Base-by-base conservation (phyloP, 2,888 invertebrate genomes). In the Habrosyne pyritoides region DNA sequence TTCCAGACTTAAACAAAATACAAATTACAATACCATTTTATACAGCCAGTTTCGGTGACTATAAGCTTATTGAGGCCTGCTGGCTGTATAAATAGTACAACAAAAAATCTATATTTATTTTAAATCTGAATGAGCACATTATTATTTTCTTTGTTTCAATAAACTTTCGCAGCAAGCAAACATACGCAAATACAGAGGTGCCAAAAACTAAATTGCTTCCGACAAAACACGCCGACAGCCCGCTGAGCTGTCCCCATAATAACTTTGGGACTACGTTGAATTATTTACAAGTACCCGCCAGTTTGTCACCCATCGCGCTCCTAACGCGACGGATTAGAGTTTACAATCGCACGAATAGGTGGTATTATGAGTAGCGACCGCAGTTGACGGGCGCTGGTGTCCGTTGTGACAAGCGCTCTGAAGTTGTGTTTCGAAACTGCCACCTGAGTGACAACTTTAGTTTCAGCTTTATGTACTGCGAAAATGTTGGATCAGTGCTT, bases 121-220 rank as follows among this genome's bases (percentile, higher is more conserved):
- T n/a, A n/a, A n/a, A n/a, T n/a, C n/a, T n/a, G n/a, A n/a, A n/a
- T n/a, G n/a, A n/a, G n/a, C n/a, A n/a, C 2, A 12, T 10, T 1
- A 10, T 33, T 33, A 18, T 14, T 10, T 30, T 28, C 28, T 50
- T 6, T 47, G 26, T 26, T 48, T 10, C 18, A 49, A 18, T 28
- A 28, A 28, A 7, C 28, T 18, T 48, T 12, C 18, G 18, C 28
- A 49, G n/a, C n/a, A 49, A 50, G 50, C 10, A 21, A 28, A 18
- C 18, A 21, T 28, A 28, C 50, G 30, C 56, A 63, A 52, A 57
- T 10, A 57, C 56, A 22, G 46, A 49, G 59, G 69, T 56, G 67
- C 69, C 69, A 64, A 69, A 64, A 67, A 69, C 58, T 24, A 70
- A 73, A 71, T 73, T 70, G 61, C 71, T 71, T 73, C 71, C 69